Conservation (phyloP, 2,888 invertebrate species). For the Antheraea assamensis region DNA sequence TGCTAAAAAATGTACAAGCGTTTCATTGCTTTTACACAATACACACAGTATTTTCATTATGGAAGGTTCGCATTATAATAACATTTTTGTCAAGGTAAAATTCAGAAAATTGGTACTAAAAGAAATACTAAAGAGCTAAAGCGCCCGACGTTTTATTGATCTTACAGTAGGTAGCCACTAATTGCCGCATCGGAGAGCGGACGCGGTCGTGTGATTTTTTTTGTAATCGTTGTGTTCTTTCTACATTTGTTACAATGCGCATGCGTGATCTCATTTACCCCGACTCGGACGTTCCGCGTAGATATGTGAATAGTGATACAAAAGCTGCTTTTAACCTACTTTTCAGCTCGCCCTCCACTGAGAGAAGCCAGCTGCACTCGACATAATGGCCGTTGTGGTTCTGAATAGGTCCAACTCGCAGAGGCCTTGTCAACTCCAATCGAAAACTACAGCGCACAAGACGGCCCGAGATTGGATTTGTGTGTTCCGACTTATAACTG, state of each 20-base stretch:
- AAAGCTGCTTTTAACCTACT: slow-evolving; percentile 51
- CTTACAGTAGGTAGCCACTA: slow-evolving; percentile 21
- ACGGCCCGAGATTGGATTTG: slow-evolving; percentile 10
- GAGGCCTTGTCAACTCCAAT: slow-evolving; percentile 22
- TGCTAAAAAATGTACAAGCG: not conserved
- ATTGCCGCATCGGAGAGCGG: slow-evolving; percentile 40
- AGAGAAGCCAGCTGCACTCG: slow-evolving; percentile 41
- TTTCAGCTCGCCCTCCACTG: slow-evolving; percentile 34
- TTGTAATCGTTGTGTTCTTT: slow-evolving; percentile 51
- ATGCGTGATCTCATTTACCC: slow-evolving; percentile 34
- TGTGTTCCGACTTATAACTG: not conserved
- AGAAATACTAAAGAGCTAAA: not conserved
- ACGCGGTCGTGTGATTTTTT: slow-evolving; percentile 50
- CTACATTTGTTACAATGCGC: slow-evolving; percentile 29
- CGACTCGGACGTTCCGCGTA: slow-evolving; percentile 20
- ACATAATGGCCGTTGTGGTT: slow-evolving; percentile 28
- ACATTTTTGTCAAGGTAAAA: not conserved
- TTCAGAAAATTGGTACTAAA: not conserved
- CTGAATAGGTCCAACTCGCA: slow-evolving; percentile 30
- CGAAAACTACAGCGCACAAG: slow-evolving; percentile 12
- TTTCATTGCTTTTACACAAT: not conserved
- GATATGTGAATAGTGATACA: slow-evolving; percentile 31
- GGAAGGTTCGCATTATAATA: not conserved
- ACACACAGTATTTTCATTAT: not conserved
- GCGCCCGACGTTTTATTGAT: slow-evolving; percentile 6